A percentile compares a stretch with the other conserved stretches of the same genome.
Conservation (phyloP, 2,113 vertebrate genomes). For the Leucoraja erinaceus region DNA sequence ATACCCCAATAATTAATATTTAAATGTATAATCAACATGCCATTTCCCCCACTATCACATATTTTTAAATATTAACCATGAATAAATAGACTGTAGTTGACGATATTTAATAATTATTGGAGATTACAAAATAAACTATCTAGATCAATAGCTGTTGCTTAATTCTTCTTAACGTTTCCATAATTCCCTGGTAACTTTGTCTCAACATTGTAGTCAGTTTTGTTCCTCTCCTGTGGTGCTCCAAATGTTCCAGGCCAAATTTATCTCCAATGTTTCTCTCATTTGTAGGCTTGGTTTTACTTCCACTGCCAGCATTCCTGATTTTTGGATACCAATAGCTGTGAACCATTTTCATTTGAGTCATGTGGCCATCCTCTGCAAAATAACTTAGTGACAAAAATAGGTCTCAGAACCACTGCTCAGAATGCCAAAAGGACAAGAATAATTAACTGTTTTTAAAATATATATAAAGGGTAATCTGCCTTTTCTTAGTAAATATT, state of each 20-base stretch:
- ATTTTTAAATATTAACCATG: too few relatives aligned
- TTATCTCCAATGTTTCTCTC: not conserved
- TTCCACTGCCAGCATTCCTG: conserved; percentile 21
- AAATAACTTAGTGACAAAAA: not conserved
- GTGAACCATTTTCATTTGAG: not conserved
- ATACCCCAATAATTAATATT: too few relatives aligned
- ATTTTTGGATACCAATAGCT: not conserved
- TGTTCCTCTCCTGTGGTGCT: not conserved
- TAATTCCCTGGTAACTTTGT: not conserved
- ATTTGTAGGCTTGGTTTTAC: conserved; percentile 27
- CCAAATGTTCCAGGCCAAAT: not conserved
- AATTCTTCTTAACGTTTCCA: not conserved
- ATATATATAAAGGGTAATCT: not conserved
- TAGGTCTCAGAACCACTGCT: not conserved
- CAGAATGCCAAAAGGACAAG: not conserved
- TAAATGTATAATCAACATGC: too few relatives aligned
- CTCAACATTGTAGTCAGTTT: not conserved
- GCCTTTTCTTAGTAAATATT: conserved; percentile 10
- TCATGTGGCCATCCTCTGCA: too few relatives aligned
- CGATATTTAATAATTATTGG: not conserved
- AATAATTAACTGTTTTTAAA: not conserved
- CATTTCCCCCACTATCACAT: too few relatives aligned
- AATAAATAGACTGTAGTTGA: too few relatives aligned
- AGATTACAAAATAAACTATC: not conserved
- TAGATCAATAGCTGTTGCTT: not conserved